Base-by-base conservation (phyloP, 2,797 vertebrate genomes). In the Setipinna tenuifilis region DNA sequence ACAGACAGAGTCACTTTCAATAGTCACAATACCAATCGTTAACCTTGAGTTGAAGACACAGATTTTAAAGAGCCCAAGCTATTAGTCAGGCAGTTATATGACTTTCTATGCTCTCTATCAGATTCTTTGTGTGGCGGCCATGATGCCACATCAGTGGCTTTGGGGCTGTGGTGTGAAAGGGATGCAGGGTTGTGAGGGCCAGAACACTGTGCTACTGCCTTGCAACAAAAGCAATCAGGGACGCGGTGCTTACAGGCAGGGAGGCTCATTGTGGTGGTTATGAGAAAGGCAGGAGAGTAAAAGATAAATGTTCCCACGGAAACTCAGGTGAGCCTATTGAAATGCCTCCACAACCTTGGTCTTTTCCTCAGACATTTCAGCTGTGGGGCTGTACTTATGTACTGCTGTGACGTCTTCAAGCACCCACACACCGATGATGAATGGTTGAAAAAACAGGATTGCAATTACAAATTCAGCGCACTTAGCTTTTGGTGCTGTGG, bases 241-340 rank as follows among this genome's bases (percentile, higher is more conserved):
- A 82, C 84, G 88, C 62, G 21, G 46, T 28, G 85, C 87, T 87
- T 75, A 7, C 1, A 86, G 84, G 71, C 71, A 71, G 80, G 78
- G 82, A 44, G 57, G 82, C 41, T 57, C 71, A 87, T 90, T 92
- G 88, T 88, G 71, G 71, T 44, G 28, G 28, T 71, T 44, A 78
- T 44, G 71, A 44, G 71, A 86, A 83, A 41, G 71, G 85, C 87
- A 87, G 88, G 84, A 82, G 85, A 25, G 35, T 85, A 83, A 58
- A 87, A 85, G 83, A 88, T 89, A 93, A 91, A 25, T 87, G 90
- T 85, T 89, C 84, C 92, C 92, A 92, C 59, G 85, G 91, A 87
- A 90, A 94, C 91, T 65, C 82, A 89, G 90, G 87, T 90, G 48
- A 91, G 90, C 91, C 89, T 78, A 86, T 86, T 88, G 84, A 92